phyloP scores from a whole-genome alignment of 2,113 vertebrate genomes.

The Emberiza fucata region DNA sequence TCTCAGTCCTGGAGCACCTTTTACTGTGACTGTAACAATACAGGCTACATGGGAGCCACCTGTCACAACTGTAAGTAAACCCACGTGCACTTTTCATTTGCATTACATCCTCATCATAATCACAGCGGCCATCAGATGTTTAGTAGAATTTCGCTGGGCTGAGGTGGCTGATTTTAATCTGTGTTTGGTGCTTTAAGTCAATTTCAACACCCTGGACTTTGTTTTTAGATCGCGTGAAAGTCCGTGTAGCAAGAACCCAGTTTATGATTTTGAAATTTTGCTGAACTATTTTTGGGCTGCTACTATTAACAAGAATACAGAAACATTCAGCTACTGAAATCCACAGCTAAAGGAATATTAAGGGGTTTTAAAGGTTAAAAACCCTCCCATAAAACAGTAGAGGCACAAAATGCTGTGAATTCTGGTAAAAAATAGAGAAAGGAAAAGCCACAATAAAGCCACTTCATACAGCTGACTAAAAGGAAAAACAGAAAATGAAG shows the following conservation, averaged over 20 bases:
- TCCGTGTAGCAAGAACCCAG: background rate
- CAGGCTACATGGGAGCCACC: constrained; percentile 85
- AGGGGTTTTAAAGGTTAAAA: background rate
- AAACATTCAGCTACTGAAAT: background rate
- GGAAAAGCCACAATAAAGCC: background rate
- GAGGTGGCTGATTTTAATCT: background rate
- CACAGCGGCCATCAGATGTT: background rate
- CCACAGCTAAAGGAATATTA: background rate
- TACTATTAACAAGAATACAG: background rate
- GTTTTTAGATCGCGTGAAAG: background rate
- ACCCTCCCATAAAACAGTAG: fast-evolving
- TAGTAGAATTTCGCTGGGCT: background rate
- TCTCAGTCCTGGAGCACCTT: constrained; percentile 91
- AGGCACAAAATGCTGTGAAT: background rate
- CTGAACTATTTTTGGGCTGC: background rate
- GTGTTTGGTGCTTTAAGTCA: background rate
- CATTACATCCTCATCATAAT: background rate
- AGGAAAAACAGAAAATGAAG: background rate
- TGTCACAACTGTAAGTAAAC: constrained; percentile 92
- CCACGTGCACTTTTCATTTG: fast-evolving
- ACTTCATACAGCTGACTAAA: background rate
- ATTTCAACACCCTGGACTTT: background rate
- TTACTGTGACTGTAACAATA: constrained; percentile 87
- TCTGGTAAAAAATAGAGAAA: background rate
- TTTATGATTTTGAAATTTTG: background rate